Evolutionary conservation across 2,888 invertebrate genomes (phyloP).

Genomic region (Eurytoma adleriae): DNA sequence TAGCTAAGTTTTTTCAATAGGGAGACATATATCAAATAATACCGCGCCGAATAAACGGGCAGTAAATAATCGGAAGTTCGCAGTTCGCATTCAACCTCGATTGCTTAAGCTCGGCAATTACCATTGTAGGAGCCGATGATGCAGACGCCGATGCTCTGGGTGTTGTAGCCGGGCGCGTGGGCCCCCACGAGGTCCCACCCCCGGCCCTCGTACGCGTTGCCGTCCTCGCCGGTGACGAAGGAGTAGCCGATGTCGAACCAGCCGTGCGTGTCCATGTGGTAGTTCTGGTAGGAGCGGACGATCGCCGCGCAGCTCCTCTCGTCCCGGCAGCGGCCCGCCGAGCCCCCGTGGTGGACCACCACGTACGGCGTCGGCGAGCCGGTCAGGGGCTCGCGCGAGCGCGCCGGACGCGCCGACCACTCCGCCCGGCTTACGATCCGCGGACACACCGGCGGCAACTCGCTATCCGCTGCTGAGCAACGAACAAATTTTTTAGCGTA

Average conservation of each 20-base stretch:
- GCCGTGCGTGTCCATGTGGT: constrained; percentile 70
- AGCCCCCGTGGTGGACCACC: constrained; percentile 74
- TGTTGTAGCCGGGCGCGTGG: constrained; percentile 73
- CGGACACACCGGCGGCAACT: constrained; percentile 65
- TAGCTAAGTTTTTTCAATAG: neutral
- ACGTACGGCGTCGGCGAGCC: constrained; percentile 69
- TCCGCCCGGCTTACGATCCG: constrained; percentile 67
- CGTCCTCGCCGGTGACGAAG: constrained; percentile 78
- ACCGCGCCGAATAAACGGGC: no score
- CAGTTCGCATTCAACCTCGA: no score
- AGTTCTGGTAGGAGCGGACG: constrained; percentile 72
- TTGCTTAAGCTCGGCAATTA: no score
- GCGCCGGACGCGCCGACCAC: constrained; percentile 72
- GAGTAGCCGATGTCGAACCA: constrained; percentile 76
- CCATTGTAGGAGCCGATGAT: constrained; percentile 73
- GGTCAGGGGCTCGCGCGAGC: constrained; percentile 51
- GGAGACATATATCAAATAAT: no score
- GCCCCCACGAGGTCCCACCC: constrained; percentile 76
- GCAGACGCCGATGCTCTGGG: constrained; percentile 74
- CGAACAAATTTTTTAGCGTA: neutral
- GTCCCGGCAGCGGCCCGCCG: constrained; percentile 66
- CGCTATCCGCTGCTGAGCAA: neutral
- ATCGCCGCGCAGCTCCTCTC: constrained; percentile 66
- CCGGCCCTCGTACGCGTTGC: constrained; percentile 75
- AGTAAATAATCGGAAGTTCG: no score